Percentiles rank a stretch among this genome's conserved stretches.
phyloP scores from a whole-genome alignment of 2,113 vertebrate species.

The Rhynchopsitta pachyrhyncha region DNA sequence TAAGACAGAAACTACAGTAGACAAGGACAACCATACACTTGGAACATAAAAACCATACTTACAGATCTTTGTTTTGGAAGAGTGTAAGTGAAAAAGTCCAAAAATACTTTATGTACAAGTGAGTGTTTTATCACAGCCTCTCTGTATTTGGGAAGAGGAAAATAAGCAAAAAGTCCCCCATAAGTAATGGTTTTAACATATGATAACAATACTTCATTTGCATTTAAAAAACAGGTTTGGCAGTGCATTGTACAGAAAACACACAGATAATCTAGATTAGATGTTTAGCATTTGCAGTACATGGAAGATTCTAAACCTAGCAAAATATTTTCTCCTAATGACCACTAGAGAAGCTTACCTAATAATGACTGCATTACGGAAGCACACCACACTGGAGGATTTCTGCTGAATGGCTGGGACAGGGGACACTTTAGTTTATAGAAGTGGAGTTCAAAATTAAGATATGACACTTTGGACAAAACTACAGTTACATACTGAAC shows the following conservation, averaged over 20 bases:
- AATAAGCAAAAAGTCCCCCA: neutral
- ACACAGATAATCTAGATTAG: rapidly evolving
- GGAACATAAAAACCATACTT: slow-evolving; percentile 44
- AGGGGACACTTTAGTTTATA: neutral
- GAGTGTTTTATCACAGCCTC: slow-evolving; percentile 97
- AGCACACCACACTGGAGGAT: neutral
- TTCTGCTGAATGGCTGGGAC: neutral
- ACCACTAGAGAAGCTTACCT: neutral
- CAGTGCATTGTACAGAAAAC: neutral
- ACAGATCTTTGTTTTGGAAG: slow-evolving; percentile 87
- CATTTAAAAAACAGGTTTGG: neutral
- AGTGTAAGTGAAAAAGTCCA: slow-evolving; percentile 88
- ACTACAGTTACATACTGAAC: neutral
- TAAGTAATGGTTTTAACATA: neutral
- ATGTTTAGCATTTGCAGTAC: neutral
- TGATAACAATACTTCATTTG: neutral
- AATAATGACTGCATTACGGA: neutral
- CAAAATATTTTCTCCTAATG: neutral
- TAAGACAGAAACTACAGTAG: neutral
- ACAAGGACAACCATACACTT: neutral
- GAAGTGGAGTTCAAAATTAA: neutral
- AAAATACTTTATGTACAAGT: slow-evolving; percentile 94
- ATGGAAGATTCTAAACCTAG: neutral
- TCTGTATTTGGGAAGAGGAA: slow-evolving; percentile 68
- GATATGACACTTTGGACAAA: neutral